Evolutionary conservation across 2,113 vertebrate species (phyloP).

Genomic region (Illadopsis cleaveri): DNA sequence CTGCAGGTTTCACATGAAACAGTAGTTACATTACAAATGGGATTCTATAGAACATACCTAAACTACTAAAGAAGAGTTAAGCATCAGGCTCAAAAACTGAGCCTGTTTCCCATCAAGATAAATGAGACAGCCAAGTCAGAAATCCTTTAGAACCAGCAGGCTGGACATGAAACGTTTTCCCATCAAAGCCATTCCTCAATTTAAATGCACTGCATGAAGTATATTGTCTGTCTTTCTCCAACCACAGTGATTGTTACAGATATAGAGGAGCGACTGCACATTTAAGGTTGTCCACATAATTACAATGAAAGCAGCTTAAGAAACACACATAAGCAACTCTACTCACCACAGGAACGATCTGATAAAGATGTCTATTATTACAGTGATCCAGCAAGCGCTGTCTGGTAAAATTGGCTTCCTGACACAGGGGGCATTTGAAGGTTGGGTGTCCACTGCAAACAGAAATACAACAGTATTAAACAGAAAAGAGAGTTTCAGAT

Average conservation of each 20-base stretch:
- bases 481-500: neutral
- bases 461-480: slow-evolving; percentile 8
- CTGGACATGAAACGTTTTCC: neutral
- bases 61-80: neutral
- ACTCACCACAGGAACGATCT: slow-evolving; percentile 81
- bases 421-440: slow-evolving; percentile 85
- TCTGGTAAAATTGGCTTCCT: slow-evolving; percentile 79
- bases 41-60: neutral
- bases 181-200: neutral
- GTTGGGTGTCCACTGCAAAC: slow-evolving; percentile 71
- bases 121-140: neutral
- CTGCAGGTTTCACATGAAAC: neutral
- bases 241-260: neutral
- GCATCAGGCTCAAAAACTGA: neutral
- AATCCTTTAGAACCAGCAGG: neutral
- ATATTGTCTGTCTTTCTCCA: neutral
- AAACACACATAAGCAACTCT: neutral
- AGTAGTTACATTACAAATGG: fast-evolving
- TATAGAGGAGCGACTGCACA: neutral
- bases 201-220: neutral
- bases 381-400: slow-evolving; percentile 82
- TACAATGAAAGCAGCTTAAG: neutral
- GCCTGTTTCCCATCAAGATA: neutral
- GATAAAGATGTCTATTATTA: slow-evolving; percentile 78
- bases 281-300: neutral